Evolutionary conservation across 2,797 vertebrate species (phyloP), one percentile per base, ranked within the genome.

Genomic region (Karalla daura): DNA sequence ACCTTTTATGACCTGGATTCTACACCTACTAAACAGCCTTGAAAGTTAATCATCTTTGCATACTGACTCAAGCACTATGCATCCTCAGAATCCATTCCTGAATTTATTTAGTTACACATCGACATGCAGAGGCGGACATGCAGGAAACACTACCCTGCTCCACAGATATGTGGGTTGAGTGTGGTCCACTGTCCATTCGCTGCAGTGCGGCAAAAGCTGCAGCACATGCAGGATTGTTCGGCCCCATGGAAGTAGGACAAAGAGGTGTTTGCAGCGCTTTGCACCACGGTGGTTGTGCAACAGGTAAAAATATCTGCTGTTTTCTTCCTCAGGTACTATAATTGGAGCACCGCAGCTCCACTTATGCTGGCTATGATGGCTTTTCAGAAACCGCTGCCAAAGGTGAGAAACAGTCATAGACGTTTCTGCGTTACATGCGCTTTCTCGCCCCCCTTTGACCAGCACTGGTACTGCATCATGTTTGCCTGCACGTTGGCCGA

Each of bases 351-450:
- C 45, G 97, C 98, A 0, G 96, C 96, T 54, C 97, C 98, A 5
- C 92, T 99, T 51, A 94, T 99, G 56, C 88, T 99, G 91, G 96
- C 98, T 0, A 94, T 99, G 95, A 97, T 99, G 64, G 97, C 95
- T 9, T 99, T 99, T 83, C 98, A 99, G 95, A 99, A 98, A 80
- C 96, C 96, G n/a, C 87, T 99, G 89, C 97, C 98, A 91, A 99
- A 98, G 96, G 97, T 99, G 95, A 95, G 77, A 75, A 39, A 55
- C 1, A n/a, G n/a, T 18, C 36, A 84, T 43, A 58, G 30, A 28
- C 43, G 0, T 23, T 39, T 8, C 35, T 55, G 18, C 13, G 37
- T 46, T 14, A 25, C 18, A 45, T 58, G 63, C 39, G 32, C 9
- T 56, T 3, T 4, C 13, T 24, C n/a, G 81, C 74, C 28, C 53